Base-by-base conservation (phyloP, 2,888 invertebrate species). In the Nycteola revayana region DNA sequence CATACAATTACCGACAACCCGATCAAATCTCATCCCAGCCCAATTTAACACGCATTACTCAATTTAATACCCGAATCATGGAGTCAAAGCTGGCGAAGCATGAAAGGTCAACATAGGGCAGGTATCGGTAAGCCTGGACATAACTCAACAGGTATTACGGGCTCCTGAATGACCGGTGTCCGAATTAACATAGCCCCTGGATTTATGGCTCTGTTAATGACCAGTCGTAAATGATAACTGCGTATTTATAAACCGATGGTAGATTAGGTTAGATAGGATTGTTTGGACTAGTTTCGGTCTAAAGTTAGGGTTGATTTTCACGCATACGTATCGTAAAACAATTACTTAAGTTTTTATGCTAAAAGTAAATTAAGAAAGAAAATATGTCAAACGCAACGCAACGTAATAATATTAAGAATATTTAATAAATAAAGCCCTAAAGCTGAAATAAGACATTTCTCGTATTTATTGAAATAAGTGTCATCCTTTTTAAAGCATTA, bases 111-210 rank as follows among this genome's bases (percentile, higher is more conserved):
- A 49, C 54, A 43, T 22, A 40, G 64, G 54, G 41, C 49, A 55
- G 60, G 57, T 63, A 60, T 51, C 36, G 34, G 45, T 76, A 77
- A 80, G 70, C 78, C 70, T 35, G 62, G 52, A 67, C 65, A 75
- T 87, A 85, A 87, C 77, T 87, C 87, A 86, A 85, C 86, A 83
- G 85, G 87, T 83, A 86, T 87, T 86, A 76, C 70, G 49, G 69
- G 77, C 79, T 72, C 75, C 75, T 53, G 66, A 74, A 66, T 82
- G 81, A 78, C 78, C 84, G 72, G 65, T 69, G 75, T 67, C 70
- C 73, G 74, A 77, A 81, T 83, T 80, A 82, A 62, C 74, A 69
- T 70, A 69, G 56, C 67, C 57, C n/a, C 64, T 60, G 63, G 64
- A 76, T 77, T 75, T 74, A 78, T 69, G 42, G 42, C 53, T 37